Base-by-base conservation (phyloP, 92 coral and sea anemone genomes). In the Epizoanthus stellaris region DNA sequence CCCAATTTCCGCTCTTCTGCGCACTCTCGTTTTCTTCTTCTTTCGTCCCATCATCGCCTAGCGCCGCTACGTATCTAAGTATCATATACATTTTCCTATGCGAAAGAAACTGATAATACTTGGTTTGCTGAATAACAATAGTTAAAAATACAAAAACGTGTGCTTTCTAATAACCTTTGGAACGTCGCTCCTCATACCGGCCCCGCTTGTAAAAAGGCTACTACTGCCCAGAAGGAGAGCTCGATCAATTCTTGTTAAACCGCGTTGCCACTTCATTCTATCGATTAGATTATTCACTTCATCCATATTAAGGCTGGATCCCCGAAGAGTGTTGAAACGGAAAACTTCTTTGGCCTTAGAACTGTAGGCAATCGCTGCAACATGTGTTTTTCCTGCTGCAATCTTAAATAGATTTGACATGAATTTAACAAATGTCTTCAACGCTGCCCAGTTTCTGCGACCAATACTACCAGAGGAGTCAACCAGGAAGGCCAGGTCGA, bases 401-500 rank as follows among this genome's bases (percentile, higher is more conserved):
- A 76, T 53, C 11, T 76, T 67, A 59, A 60, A 39, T 10, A 3
- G 56, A 36, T 67, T 52, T 16, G 62, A 16, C 19, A 40, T 39
- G 16, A 20, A 30, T 60, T 76, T 76, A 6, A 76, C 82, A 76
- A 58, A 76, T 59, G 69, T 17, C 30, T 76, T 76, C 42, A 76
- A 58, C 7, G 1, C 57, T 17, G 68, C 82, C 82, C 82, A 76
- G 67, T 76, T 76, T 76, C 16, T 30, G n/a, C 82, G 82, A 15
- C 82, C 82, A 39, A 76, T 38, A 57, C 82, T 76, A 38, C 82
- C 82, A 38, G 82, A 76, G 16, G 82, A 76, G 66, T 76, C 82
- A 59, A 76, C 16, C 7, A 76, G 49, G 69, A 76, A 76, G 62
- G 52, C 82, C 38, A 76, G 43, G 42, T 76, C 82, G 6, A 76